Evolutionary conservation across 2,888 invertebrate species (phyloP).

Genomic region (Eubasilissa splendida): DNA sequence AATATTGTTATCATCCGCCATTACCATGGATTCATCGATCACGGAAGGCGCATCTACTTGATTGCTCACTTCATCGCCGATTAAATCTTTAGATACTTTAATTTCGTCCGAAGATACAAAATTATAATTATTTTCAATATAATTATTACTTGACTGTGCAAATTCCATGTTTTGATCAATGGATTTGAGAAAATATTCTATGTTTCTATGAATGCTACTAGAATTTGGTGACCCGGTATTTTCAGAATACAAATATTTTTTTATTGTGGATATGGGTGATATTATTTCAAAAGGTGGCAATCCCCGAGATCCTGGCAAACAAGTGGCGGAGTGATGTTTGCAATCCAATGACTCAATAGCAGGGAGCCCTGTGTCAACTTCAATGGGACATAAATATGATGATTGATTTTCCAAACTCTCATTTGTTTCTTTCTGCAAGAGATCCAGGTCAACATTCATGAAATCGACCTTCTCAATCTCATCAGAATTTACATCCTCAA

Average conservation of each 20-base stretch:
- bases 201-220: conserved; percentile 25
- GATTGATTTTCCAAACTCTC: conserved; percentile 6
- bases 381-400: background rate
- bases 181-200: conserved; percentile 25
- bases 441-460: conserved; percentile 33
- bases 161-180: conserved; percentile 22
- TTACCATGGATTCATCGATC: no score
- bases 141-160: conserved; percentile 6
- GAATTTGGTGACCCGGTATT: conserved; percentile 20
- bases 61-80: no score
- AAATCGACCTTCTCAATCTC: conserved; percentile 35
- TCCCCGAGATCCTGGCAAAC: background rate
- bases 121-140: conserved; percentile 10
- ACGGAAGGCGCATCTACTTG: no score
- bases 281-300: conserved; percentile 47
- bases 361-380: background rate
- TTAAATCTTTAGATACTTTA: background rate
- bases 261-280: conserved; percentile 32
- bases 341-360: background rate
- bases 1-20: background rate
- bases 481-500: conserved; percentile 40
- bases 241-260: conserved; percentile 33
- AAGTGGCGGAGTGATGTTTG: background rate
- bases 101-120: background rate
- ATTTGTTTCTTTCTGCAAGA: conserved; percentile 25